Conservation (phyloP, 2,113 vertebrate genomes). For the Cephalophus harveyi region DNA sequence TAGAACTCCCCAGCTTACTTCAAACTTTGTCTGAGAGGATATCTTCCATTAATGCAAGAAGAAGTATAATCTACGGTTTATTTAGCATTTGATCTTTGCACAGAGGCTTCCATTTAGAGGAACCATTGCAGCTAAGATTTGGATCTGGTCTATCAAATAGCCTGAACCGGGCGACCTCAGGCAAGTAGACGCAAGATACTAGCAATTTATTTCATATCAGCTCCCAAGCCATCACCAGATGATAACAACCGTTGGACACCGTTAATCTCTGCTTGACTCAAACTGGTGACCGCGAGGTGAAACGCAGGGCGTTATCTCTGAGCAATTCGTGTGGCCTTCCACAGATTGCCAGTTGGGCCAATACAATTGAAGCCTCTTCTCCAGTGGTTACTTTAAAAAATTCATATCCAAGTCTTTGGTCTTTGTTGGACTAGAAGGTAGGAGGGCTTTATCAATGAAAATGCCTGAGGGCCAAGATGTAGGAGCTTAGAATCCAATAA, state of each 20-base stretch:
- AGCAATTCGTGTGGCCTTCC: constrained; percentile 53
- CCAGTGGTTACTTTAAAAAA: constrained; percentile 63
- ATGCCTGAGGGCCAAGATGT: constrained; percentile 58
- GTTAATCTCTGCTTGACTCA: constrained; percentile 72
- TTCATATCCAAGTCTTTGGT: constrained; percentile 71
- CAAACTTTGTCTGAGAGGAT: constrained; percentile 40
- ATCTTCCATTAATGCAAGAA: constrained; percentile 57
- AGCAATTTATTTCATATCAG: constrained; percentile 73
- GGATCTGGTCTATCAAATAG: constrained; percentile 66
- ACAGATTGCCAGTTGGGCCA: constrained; percentile 61
- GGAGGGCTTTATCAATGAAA: constrained; percentile 69
- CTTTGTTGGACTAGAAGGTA: constrained; percentile 61
- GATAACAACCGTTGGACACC: constrained; percentile 64
- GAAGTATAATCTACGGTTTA: constrained; percentile 52
- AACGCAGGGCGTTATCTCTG: constrained; percentile 66
- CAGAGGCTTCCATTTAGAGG: constrained; percentile 52
- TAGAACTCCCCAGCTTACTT: neutral
- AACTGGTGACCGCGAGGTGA: constrained; percentile 67
- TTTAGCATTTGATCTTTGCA: constrained; percentile 61
- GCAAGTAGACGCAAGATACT: constrained; percentile 50
- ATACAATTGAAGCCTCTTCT: constrained; percentile 66
- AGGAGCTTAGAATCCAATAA: constrained; percentile 65
- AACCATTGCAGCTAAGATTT: constrained; percentile 62
- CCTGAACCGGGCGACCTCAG: constrained; percentile 49
- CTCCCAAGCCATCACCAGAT: constrained; percentile 60